These are phyloP conservation scores for Heliocidaris tuberculata DNA, from an alignment of 35 echinoderm and acorn worm genomes.

Conservation along the genomic window DNA sequence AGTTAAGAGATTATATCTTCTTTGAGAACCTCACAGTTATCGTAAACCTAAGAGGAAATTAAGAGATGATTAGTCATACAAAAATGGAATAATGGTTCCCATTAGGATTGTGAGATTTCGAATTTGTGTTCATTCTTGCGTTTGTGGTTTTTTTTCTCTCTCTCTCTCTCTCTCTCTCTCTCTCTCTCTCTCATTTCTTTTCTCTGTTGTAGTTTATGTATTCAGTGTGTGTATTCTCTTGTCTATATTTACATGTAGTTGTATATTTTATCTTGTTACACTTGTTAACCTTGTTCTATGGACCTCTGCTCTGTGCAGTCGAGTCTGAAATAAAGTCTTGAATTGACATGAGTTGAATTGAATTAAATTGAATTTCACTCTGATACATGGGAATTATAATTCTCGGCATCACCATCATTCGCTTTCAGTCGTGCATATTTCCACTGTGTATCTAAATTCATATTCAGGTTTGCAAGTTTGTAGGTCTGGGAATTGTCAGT, in stretches of 20 bases:
- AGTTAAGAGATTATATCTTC: no score
- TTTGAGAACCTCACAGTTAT: conserved; percentile 71
- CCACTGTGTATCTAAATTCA: no score
- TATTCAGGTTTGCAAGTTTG: no score
- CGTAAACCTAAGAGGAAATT: conserved; percentile 42
- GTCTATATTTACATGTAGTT: no score
- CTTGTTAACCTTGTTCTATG: no score
- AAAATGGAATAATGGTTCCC: neutral
- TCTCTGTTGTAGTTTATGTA: neutral
- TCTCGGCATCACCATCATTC: neutral
- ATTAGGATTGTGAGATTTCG: neutral
- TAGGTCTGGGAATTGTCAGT: no score
- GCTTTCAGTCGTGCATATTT: neutral
- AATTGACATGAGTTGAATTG: no score
- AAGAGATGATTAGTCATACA: neutral
- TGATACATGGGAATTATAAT: neutral
- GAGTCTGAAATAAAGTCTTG: no score
- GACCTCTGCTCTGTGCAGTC: no score
- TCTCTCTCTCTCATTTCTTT: neutral
- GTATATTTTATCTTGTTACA: no score
- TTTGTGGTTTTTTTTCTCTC: neutral
- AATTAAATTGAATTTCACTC: neutral
- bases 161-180: neutral
- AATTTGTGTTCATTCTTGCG: neutral
- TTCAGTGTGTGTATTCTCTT: no score